These are phyloP conservation scores for Drosophila takahashii DNA, from an alignment of 1,140 invertebrate species.

Conservation along the genomic window DNA sequence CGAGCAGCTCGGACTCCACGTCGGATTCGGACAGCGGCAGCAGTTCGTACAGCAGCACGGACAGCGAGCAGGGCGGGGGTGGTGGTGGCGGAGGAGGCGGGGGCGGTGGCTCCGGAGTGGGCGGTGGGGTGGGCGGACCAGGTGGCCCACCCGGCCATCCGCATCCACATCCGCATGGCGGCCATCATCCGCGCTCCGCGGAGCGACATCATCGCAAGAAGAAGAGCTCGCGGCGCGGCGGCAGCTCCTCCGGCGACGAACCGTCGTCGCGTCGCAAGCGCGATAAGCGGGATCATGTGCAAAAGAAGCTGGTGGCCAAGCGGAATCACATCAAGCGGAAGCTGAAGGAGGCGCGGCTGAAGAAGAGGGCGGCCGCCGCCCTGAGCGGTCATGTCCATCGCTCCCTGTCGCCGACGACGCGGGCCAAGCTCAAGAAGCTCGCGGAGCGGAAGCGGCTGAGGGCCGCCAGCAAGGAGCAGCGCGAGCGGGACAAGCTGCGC, in stretches of 20 bases:
- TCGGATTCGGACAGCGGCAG: constrained; percentile 74
- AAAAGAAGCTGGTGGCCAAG: constrained; percentile 81
- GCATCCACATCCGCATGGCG: constrained; percentile 33
- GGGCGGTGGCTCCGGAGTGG: not conserved
- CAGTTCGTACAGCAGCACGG: constrained; percentile 78
- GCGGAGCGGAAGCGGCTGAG: constrained; percentile 75
- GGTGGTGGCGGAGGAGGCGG: not conserved
- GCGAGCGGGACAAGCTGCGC: constrained; percentile 76
- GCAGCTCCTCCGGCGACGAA: constrained; percentile 75
- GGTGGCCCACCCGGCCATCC: constrained; percentile 24
- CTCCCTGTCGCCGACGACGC: constrained; percentile 70
- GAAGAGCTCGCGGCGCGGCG: constrained; percentile 63
- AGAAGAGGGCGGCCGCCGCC: constrained; percentile 74
- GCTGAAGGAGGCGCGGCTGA: constrained; percentile 77
- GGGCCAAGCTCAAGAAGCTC: constrained; percentile 75
- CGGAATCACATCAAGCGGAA: constrained; percentile 81
- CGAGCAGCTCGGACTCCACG: constrained; percentile 81
- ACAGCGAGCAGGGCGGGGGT: constrained; percentile 60
- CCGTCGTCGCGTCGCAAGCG: constrained; percentile 73
- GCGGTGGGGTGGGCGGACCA: not conserved
- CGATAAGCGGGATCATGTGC: constrained; percentile 73
- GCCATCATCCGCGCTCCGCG: constrained; percentile 44
- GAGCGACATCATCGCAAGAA: constrained; percentile 78
- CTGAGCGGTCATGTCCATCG: constrained; percentile 72
- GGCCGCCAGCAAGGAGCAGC: constrained; percentile 77